A percentile compares a stretch with the other conserved stretches of the same genome.
phyloP scores from a whole-genome alignment of 2,113 vertebrate species.

The Sinosuthora webbiana region DNA sequence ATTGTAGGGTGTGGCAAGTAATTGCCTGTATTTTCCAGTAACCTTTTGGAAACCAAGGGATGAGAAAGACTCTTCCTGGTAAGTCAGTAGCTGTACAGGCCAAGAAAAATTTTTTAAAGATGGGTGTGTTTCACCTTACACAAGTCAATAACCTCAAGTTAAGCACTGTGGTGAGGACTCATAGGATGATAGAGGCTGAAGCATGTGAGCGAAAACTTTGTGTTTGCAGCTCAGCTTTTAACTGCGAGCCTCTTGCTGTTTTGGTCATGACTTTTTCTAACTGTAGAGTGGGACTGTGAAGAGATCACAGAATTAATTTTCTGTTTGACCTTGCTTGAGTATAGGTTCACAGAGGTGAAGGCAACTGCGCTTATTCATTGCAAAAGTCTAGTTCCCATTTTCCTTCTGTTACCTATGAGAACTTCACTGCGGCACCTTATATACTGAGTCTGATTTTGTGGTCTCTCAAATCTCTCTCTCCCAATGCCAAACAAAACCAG shows the following conservation, averaged over 20 bases:
- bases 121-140: not conserved
- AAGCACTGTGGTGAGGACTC: not conserved
- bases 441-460: not conserved
- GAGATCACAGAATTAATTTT: constrained; percentile 6
- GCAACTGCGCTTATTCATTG: not conserved
- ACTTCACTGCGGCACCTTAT: not conserved
- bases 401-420: not conserved
- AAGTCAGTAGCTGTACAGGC: not conserved
- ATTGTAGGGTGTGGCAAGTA: not conserved
- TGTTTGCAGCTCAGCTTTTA: not conserved
- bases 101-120: not conserved
- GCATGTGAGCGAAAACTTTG: not conserved
- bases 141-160: not conserved
- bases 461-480: not conserved
- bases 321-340: not conserved
- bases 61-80: not conserved
- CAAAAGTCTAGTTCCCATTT: not conserved
- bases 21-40: not conserved
- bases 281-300: not conserved
- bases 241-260: not conserved
- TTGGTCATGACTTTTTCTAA: not conserved
- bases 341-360: not conserved
- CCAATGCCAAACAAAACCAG: not conserved
- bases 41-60: not conserved
- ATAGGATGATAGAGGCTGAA: not conserved